phyloP scores from a whole-genome alignment of 2,888 invertebrate species.

The Xanthia icteritia region DNA sequence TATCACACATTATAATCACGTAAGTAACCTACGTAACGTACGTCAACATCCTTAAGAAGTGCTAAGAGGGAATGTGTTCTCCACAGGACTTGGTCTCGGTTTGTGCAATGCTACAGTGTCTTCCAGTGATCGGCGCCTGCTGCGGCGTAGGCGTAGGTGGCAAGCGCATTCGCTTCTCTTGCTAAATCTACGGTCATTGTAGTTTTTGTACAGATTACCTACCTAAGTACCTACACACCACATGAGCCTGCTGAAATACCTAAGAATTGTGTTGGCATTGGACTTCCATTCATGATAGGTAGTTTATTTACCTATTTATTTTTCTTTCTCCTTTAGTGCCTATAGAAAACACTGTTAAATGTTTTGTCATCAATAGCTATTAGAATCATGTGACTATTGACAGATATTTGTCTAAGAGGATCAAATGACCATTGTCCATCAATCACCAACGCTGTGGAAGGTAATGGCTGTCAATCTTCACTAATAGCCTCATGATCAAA shows the following conservation, averaged over 20 bases:
- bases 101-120: background rate
- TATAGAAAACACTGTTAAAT: background rate
- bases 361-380: constrained; percentile 22
- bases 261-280: background rate
- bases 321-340: background rate
- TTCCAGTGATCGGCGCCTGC: background rate
- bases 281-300: background rate
- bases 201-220: background rate
- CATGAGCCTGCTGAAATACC: background rate
- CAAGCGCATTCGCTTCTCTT: background rate
- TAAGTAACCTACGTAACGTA: no score
- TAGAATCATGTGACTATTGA: constrained; percentile 49
- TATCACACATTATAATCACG: no score
- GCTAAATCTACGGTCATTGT: no score
- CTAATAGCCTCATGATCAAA: constrained; percentile 36
- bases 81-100: background rate
- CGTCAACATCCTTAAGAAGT: no score
- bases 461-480: constrained; percentile 33
- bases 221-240: background rate
- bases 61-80: no score
- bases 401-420: constrained; percentile 13
- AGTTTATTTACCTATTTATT: background rate
- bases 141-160: background rate
- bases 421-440: constrained; percentile 34
- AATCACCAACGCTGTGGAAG: constrained; percentile 19